phyloP scores from a whole-genome alignment of 2,888 invertebrate genomes.

The Metopia argyrocephala region DNA sequence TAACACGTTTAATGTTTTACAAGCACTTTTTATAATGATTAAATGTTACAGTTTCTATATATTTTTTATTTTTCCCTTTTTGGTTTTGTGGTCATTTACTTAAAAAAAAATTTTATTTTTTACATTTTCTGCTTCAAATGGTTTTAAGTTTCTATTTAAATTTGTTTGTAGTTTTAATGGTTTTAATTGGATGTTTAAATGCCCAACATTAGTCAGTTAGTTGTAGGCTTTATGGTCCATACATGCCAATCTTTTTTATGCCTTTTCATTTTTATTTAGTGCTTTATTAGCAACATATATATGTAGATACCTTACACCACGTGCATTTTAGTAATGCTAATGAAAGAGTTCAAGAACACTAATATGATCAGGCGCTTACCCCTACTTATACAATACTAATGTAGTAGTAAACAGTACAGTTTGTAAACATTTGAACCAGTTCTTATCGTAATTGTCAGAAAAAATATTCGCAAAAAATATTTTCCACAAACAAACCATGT shows the following conservation, averaged over 20 bases:
- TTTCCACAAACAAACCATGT: too few species aligned
- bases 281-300: too few species aligned
- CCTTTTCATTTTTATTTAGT: too few species aligned
- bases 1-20: constrained; percentile 40
- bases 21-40: background rate
- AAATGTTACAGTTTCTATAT: background rate
- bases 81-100: background rate
- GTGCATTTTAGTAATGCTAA: too few species aligned
- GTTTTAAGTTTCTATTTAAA: constrained; percentile 53
- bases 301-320: too few species aligned
- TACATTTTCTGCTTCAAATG: constrained; percentile 15
- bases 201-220: background rate
- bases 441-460: too few species aligned
- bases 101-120: background rate
- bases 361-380: too few species aligned
- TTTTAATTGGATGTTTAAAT: background rate
- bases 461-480: too few species aligned
- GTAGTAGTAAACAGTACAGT: too few species aligned
- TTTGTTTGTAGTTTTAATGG: background rate
- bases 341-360: too few species aligned
- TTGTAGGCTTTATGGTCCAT: background rate
- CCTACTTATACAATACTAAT: too few species aligned
- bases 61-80: background rate
- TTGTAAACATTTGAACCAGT: too few species aligned
- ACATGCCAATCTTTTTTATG: background rate